These are phyloP conservation scores for Astreopora myriophthalma DNA, from an alignment of 64 coral and sea anemone species.

Conservation along the genomic window DNA sequence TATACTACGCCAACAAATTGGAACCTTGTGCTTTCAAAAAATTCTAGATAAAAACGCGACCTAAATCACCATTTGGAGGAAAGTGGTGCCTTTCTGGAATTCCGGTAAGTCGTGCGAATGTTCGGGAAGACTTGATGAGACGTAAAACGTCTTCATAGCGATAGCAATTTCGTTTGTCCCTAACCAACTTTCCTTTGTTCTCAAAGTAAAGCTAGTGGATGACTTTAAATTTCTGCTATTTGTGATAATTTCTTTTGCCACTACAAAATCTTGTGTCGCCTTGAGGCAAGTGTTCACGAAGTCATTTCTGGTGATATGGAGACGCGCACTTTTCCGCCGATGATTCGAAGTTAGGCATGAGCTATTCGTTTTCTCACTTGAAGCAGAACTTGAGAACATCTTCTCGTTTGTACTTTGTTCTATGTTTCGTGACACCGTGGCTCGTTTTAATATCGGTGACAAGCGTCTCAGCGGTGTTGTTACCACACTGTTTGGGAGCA, in stretches of 20 bases:
- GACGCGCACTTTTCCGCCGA: background rate
- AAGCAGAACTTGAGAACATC: background rate
- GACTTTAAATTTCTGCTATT: background rate
- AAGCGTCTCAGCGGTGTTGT: background rate
- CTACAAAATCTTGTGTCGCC: background rate
- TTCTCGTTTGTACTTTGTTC: background rate
- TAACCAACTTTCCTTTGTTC: background rate
- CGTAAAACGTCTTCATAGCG: conserved; percentile 10
- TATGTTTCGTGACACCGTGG: background rate
- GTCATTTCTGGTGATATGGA: background rate
- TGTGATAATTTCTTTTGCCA: conserved; percentile 9
- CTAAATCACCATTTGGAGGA: background rate
- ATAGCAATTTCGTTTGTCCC: conserved; percentile 6
- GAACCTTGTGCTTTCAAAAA: too few species aligned
- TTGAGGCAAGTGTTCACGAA: background rate
- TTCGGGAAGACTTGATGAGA: background rate
- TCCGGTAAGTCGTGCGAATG: background rate
- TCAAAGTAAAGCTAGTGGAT: background rate
- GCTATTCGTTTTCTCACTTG: too few species aligned
- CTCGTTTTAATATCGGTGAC: conserved; percentile 9
- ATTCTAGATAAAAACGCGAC: background rate
- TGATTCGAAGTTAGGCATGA: background rate
- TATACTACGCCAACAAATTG: too few species aligned
- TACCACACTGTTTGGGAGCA: background rate
- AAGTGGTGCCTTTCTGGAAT: background rate